These are phyloP conservation scores for Strix occidentalis DNA, from an alignment of 2,797 vertebrate species.

Conservation along the genomic window DNA sequence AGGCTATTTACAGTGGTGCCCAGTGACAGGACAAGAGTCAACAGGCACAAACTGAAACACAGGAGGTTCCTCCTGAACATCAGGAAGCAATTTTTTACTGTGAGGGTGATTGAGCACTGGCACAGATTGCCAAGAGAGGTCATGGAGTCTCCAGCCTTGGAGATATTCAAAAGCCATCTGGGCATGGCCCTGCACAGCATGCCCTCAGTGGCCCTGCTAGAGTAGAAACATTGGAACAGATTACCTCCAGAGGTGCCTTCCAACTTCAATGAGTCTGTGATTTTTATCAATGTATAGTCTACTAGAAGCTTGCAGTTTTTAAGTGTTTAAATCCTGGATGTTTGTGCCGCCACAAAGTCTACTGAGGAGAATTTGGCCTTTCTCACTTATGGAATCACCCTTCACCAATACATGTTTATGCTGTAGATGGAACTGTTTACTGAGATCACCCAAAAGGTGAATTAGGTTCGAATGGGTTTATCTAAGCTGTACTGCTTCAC, in stretches of 20 bases:
- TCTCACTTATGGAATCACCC: not conserved
- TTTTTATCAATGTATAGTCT: not conserved
- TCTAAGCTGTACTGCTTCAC: not conserved
- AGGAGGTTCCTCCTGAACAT: not conserved
- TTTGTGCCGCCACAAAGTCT: not conserved
- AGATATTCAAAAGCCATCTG: not conserved
- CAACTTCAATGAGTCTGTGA: not conserved
- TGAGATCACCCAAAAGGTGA: not conserved
- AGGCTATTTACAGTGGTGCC: not conserved
- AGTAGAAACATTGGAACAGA: not conserved
- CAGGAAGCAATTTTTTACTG: not conserved
- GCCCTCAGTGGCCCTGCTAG: rapidly evolving
- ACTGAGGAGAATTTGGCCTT: not conserved
- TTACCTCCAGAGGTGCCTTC: not conserved
- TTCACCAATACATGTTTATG: not conserved
- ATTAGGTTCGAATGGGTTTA: conserved; percentile 22
- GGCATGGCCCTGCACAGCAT: not conserved
- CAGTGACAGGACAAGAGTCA: not conserved
- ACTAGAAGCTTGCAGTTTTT: not conserved
- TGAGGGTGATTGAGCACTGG: not conserved
- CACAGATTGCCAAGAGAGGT: not conserved
- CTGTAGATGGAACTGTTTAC: not conserved
- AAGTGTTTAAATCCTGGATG: not conserved
- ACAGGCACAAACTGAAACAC: not conserved
- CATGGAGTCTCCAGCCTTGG: not conserved